Evolutionary conservation across 2,888 invertebrate species (phyloP), one percentile per base, ranked within the genome.

Genomic region (Cerastis rubricosa): DNA sequence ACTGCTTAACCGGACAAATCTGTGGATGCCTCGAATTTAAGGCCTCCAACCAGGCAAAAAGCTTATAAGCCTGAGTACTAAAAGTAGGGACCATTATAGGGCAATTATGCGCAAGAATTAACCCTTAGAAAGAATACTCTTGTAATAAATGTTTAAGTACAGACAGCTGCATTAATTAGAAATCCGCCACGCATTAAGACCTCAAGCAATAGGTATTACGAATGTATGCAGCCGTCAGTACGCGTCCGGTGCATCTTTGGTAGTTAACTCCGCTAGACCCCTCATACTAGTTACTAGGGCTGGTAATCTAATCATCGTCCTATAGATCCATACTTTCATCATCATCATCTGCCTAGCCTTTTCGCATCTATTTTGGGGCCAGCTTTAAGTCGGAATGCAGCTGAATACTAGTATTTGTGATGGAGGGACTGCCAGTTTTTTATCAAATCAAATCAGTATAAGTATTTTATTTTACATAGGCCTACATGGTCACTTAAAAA

Each of bases 121-220:
- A 35, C 35, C 35, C n/a, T n/a, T n/a, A n/a, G n/a, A n/a, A n/a
- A n/a, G n/a, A n/a, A n/a, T 35, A 35, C 35, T 2, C 19, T 14
- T 17, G 35, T 12, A 57, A 77, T n/a, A 49, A 45, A 43, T 54
- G 3, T 40, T 76, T 49, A n/a, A 1, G 47, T 40, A 59, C 29
- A 14, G 40, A 79, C 57, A 79, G 71, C 79, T 71, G 57, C 71
- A 29, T 57, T 29, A 29, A 76, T 57, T 76, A 70, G 25, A 2
- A 9, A 54, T 1, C 35, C 40, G 12, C 51, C 22, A 68, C 4
- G 43, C 29, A 17, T 51, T 35, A 12, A 74, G 12, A 29, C 22
- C 0, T 40, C 2, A 17, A 17, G 11, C 22, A 40, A 74, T 49
- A 49, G n/a, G 59, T 47, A 47, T 76, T 2, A 40, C 45, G 68